phyloP scores from a whole-genome alignment of 2,113 vertebrate genomes.

The Rostratula benghalensis region DNA sequence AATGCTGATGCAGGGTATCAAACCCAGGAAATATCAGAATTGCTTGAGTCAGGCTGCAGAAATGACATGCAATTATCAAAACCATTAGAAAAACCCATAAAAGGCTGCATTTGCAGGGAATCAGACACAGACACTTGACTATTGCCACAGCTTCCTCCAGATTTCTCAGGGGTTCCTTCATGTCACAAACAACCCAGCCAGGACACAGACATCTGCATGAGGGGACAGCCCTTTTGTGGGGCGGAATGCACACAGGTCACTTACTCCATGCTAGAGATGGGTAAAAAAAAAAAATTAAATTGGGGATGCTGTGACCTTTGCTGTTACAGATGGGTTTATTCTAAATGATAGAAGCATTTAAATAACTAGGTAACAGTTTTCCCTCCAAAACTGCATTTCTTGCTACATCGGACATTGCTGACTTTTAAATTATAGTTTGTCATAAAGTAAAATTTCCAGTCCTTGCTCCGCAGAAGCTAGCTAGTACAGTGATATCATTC shows the following conservation, averaged over 20 bases:
- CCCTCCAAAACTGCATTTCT: conserved; percentile 25
- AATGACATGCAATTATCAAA: conserved; percentile 28
- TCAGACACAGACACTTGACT: background rate
- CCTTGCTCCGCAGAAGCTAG: background rate
- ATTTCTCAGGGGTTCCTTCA: background rate
- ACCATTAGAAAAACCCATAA: background rate
- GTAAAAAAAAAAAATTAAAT: background rate
- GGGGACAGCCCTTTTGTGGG: background rate
- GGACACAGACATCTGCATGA: conserved; percentile 25
- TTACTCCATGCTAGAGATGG: background rate
- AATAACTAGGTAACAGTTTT: conserved; percentile 3
- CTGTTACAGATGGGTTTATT: background rate
- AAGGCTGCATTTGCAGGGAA: background rate
- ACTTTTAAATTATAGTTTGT: conserved; percentile 47
- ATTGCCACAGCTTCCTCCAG: background rate
- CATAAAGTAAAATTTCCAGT: conserved; percentile 30
- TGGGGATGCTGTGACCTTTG: background rate
- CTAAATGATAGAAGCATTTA: conserved; percentile 24
- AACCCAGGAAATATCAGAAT: conserved; percentile 4
- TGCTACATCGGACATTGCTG: conserved; percentile 11
- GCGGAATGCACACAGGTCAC: background rate
- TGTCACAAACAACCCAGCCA: background rate
- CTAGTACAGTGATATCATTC: conserved; percentile 11
- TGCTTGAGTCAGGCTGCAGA: conserved; percentile 20
- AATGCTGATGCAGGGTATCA: background rate